Base-by-base conservation (phyloP, 2,113 vertebrate species). In the Tylochromis polylepis region DNA sequence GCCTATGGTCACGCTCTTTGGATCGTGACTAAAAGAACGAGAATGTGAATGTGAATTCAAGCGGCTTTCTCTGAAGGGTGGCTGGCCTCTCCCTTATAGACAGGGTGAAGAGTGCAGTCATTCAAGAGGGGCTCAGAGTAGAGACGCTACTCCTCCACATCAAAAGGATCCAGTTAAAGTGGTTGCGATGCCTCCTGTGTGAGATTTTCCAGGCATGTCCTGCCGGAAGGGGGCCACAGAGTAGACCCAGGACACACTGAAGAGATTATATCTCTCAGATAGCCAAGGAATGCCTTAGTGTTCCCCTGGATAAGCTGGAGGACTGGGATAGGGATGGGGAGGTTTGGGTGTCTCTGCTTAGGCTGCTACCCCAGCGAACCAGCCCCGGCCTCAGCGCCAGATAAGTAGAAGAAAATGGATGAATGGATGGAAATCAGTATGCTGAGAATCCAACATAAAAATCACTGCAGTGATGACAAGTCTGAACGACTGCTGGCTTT, bases 401-500 rank as follows among this genome's bases (percentile, higher is more conserved):
- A 38, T 67, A 67, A 38, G 20, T 1, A 20, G 34, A 67, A 34
- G 34, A 38, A 65, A 67, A 38, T 65, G 34, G 18, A 65, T n/a
- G 31, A 65, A 65, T 12, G 31, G 34, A 65, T 38, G 60, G 60
- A 67, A 0, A 38, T 67, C 34, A 38, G 34, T 38, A 27, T 57
- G 24, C 46, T 29, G 34, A 8, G 6, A 59, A 43, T 10, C 1
- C 20, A 86, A 60, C 67, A 65, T 67, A 16, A 46, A 72, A 59
- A 79, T 49, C 3, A 3, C 31, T 8, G 29, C 10, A n/a, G 18
- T 16, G 36, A 86, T 55, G 4, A 65, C 16, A 79, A 49, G 34
- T 36, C 53, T 57, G 16, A 43, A 22, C 22, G 22, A 56, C 43
- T 38, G 67, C 43, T 36, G 59, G 72, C 31, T 89, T 87, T 57